These are phyloP conservation scores for Cotesia vestalis DNA, from an alignment of 1,140 invertebrate species.

Conservation along the genomic window DNA sequence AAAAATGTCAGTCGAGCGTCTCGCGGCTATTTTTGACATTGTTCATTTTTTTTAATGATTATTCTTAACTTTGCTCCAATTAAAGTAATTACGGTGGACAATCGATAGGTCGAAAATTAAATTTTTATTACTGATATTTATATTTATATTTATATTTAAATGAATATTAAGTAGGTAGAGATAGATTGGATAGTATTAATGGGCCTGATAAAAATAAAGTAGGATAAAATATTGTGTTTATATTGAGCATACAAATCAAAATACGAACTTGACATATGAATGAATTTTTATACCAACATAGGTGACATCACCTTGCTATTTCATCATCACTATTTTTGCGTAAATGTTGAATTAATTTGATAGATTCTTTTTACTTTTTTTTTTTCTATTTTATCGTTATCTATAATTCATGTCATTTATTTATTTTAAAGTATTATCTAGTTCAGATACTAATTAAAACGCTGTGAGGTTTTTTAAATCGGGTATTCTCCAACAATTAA, in stretches of 20 bases:
- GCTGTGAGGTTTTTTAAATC: too few relatives aligned
- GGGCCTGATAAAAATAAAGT: background rate
- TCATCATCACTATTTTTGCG: slow-evolving; percentile 8
- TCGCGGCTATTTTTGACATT: slow-evolving; percentile 15
- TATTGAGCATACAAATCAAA: background rate
- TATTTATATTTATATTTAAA: too few relatives aligned
- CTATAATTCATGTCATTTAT: background rate
- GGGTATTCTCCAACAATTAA: too few relatives aligned
- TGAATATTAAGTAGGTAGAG: background rate
- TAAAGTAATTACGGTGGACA: too few relatives aligned
- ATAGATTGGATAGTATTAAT: background rate
- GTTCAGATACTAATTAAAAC: background rate
- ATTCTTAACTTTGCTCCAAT: background rate
- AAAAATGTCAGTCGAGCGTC: slow-evolving; percentile 55
- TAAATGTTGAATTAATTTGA: background rate
- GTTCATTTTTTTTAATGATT: background rate
- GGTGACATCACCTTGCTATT: background rate
- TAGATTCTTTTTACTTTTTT: background rate
- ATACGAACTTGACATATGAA: background rate
- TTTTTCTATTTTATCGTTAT: background rate
- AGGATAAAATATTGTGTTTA: slow-evolving; percentile 5
- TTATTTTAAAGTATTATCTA: slow-evolving; percentile 1
- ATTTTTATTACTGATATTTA: too few relatives aligned
- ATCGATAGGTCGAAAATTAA: too few relatives aligned
- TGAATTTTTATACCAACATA: slow-evolving; percentile 10